These are phyloP conservation scores for Drosophila ambigua DNA, from an alignment of 1,140 invertebrate species.

Conservation along the genomic window DNA sequence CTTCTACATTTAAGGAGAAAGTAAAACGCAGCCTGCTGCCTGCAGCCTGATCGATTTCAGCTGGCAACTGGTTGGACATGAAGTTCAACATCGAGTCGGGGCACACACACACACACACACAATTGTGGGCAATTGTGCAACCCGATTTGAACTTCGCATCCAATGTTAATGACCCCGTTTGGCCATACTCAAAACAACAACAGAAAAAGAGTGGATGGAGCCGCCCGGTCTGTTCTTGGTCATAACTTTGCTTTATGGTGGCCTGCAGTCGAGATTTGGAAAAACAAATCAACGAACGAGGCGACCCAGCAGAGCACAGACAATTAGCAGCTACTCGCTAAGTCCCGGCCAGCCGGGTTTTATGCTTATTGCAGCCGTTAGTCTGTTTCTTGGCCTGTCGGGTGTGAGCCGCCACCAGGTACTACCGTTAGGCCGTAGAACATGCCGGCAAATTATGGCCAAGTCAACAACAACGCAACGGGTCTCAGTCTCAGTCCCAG, in stretches of 20 bases:
- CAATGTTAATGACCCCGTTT: slow-evolving; percentile 76
- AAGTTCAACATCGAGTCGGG: slow-evolving; percentile 45
- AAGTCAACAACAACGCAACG: slow-evolving; percentile 12
- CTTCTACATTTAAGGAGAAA: slow-evolving; percentile 80
- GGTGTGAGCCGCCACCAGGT: slow-evolving; percentile 37
- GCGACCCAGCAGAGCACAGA: slow-evolving; percentile 43
- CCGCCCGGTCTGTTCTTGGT: slow-evolving; percentile 33
- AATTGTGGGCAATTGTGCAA: slow-evolving; percentile 59
- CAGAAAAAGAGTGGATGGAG: background rate
- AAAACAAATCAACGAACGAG: slow-evolving; percentile 52
- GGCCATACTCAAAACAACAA: slow-evolving; percentile 19
- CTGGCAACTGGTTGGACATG: slow-evolving; percentile 64
- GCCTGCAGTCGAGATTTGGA: slow-evolving; percentile 13
- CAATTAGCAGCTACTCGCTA: slow-evolving; percentile 66
- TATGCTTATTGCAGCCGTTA: slow-evolving; percentile 39
- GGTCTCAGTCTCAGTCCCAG: slow-evolving; percentile 8
- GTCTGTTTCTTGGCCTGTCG: slow-evolving; percentile 9
- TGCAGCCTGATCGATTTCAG: slow-evolving; percentile 34
- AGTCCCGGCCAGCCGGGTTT: slow-evolving; percentile 35
- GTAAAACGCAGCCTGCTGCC: slow-evolving; percentile 51
- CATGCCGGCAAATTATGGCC: slow-evolving; percentile 38
- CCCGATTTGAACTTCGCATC: slow-evolving; percentile 60
- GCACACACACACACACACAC: slow-evolving; percentile 8
- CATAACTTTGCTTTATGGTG: slow-evolving; percentile 55
- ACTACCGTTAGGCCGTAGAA: slow-evolving; percentile 58